phyloP scores from a whole-genome alignment of 2,113 vertebrate genomes.

The Cairina moschata region DNA sequence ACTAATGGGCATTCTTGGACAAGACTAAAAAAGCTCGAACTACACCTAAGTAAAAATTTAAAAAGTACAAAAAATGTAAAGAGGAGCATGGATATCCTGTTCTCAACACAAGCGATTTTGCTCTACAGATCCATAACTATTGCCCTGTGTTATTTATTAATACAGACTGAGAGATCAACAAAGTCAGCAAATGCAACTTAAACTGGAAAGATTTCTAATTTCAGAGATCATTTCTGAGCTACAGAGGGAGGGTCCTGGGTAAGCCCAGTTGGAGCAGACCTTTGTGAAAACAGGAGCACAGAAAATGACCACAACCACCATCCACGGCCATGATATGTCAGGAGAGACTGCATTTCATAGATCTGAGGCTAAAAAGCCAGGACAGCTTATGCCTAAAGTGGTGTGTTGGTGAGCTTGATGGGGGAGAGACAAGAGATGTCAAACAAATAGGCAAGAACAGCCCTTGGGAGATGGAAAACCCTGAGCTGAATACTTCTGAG shows the following conservation, averaged over 20 bases:
- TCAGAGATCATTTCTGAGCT: background rate
- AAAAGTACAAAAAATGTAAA: background rate
- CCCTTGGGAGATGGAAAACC: background rate
- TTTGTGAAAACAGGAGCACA: background rate
- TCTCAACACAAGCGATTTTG: background rate
- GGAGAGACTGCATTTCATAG: background rate
- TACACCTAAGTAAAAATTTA: background rate
- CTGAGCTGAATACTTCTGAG: background rate
- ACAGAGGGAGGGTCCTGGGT: background rate
- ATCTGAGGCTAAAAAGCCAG: background rate
- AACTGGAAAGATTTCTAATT: background rate
- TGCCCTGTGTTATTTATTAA: background rate
- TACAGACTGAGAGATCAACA: background rate
- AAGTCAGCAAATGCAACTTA: background rate
- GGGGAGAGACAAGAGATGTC: background rate
- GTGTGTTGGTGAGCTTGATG: background rate
- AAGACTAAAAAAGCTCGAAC: background rate
- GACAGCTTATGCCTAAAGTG: background rate
- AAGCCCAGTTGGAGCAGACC: background rate
- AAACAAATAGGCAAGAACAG: background rate
- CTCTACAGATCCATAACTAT: background rate
- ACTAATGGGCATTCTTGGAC: background rate
- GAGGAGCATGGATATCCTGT: background rate
- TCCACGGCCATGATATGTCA: background rate
- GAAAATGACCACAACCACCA: background rate